Evolutionary conservation across 2,797 vertebrate genomes (phyloP).

Genomic region (Aplochiton taeniatus): DNA sequence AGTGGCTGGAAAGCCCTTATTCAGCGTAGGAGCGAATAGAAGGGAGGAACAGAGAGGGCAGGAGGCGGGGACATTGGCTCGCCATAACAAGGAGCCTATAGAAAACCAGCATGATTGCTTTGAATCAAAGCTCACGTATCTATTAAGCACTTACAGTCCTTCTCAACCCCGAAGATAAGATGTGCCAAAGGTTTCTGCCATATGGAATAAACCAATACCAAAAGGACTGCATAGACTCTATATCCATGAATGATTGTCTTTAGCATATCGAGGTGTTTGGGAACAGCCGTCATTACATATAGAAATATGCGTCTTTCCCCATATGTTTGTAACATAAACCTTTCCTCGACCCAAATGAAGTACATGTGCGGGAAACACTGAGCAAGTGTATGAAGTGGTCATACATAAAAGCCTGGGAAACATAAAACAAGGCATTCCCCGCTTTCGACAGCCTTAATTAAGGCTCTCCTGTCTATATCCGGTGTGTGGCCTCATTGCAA

Average conservation of each 20-base stretch:
- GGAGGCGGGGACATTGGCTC: background rate
- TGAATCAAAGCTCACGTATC: too few species aligned
- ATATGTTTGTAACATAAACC: slow-evolving; percentile 12
- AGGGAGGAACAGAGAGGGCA: background rate
- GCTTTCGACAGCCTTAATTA: slow-evolving; percentile 72
- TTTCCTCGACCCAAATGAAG: slow-evolving; percentile 30
- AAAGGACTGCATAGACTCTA: too few species aligned
- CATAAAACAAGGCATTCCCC: slow-evolving; percentile 67
- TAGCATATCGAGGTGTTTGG: too few species aligned
- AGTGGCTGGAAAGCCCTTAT: slow-evolving; percentile 34
- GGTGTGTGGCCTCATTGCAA: slow-evolving; percentile 61
- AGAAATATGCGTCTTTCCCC: background rate
- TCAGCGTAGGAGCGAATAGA: slow-evolving; percentile 30
- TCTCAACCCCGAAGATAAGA: too few species aligned
- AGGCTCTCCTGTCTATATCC: slow-evolving; percentile 57
- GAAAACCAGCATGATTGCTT: too few species aligned
- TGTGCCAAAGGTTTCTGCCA: too few species aligned
- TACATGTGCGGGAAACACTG: slow-evolving; percentile 30
- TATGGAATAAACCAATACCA: too few species aligned
- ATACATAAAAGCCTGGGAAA: slow-evolving; percentile 57
- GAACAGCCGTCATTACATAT: background rate
- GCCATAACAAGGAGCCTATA: background rate
- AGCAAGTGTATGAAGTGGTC: slow-evolving; percentile 62
- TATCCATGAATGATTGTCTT: too few species aligned
- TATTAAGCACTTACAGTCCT: too few species aligned